Conservation (phyloP, 2,888 invertebrate genomes). For the Petrolisthes manimaculis region DNA sequence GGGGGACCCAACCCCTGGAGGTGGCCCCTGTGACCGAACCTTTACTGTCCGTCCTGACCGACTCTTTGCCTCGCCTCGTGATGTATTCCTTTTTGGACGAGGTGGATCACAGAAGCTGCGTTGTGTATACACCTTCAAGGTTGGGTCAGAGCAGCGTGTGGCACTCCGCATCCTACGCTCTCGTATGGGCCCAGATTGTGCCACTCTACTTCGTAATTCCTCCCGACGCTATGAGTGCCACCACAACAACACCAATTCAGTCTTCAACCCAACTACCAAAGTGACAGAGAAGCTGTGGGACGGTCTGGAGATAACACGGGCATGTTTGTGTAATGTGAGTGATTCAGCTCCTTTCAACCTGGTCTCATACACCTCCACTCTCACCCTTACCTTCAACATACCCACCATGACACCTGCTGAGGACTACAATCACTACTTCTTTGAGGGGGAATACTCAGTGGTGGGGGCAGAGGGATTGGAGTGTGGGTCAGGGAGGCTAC, state of each 20-base stretch:
- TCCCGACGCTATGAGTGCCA: slow-evolving; percentile 60
- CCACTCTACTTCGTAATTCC: slow-evolving; percentile 49
- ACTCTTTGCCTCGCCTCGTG: slow-evolving; percentile 82
- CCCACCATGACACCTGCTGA: slow-evolving; percentile 85
- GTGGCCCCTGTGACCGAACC: slow-evolving; percentile 66
- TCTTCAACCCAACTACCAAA: slow-evolving; percentile 50
- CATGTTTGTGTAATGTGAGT: slow-evolving; percentile 62
- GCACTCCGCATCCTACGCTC: slow-evolving; percentile 73
- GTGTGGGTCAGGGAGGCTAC: slow-evolving; percentile 46
- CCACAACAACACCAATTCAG: slow-evolving; percentile 35
- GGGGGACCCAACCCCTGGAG: slow-evolving; percentile 54
- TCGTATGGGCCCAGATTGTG: slow-evolving; percentile 57
- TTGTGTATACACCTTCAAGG: slow-evolving; percentile 83
- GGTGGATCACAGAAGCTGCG: slow-evolving; percentile 83
- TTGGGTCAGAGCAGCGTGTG: slow-evolving; percentile 78
- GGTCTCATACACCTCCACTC: slow-evolving; percentile 78
- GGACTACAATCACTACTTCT: slow-evolving; percentile 83
- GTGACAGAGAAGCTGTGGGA: slow-evolving; percentile 58
- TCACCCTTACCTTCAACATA: slow-evolving; percentile 81
- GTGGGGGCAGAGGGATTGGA: slow-evolving; percentile 59
- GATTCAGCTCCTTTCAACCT: slow-evolving; percentile 72
- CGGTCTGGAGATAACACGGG: slow-evolving; percentile 45
- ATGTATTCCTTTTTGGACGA: slow-evolving; percentile 85
- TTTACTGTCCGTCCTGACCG: slow-evolving; percentile 70
- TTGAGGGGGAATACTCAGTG: slow-evolving; percentile 75